A percentile compares a stretch with the other conserved stretches of the same genome.
phyloP scores from a whole-genome alignment of 2,888 invertebrate genomes.

The Melanchra persicariae region DNA sequence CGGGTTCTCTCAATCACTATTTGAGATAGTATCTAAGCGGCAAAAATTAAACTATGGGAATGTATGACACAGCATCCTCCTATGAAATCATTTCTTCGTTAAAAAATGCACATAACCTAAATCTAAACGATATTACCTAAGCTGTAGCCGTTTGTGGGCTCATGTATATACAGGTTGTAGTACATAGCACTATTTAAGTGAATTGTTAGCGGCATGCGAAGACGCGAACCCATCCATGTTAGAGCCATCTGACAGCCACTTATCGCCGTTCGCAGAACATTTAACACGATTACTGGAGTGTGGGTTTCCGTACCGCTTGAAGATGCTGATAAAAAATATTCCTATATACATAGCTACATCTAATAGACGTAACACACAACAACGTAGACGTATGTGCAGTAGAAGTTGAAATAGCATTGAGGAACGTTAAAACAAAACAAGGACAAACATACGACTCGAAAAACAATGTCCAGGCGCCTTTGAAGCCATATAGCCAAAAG shows the following conservation, averaged over 20 bases:
- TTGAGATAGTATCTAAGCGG: background rate
- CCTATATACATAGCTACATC: too few relatives aligned
- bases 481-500: background rate
- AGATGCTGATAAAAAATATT: constrained; percentile 44
- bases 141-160: background rate
- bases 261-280: constrained; percentile 56
- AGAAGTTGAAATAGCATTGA: background rate
- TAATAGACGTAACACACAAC: background rate
- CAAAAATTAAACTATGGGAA: too few relatives aligned
- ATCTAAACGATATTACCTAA: background rate
- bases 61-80: background rate
- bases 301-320: constrained; percentile 35
- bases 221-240: constrained; percentile 24
- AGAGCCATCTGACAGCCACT: constrained; percentile 49
- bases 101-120: background rate
- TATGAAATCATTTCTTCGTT: background rate
- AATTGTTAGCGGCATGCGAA: constrained; percentile 5
- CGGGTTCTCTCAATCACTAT: background rate
- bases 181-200: background rate
- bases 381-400: background rate
- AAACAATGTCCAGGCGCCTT: background rate
- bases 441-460: background rate
- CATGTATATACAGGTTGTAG: background rate
- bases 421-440: background rate
- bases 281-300: constrained; percentile 57